Evolutionary conservation across 2,113 vertebrate genomes (phyloP).

Genomic region (Rhea pennata): DNA sequence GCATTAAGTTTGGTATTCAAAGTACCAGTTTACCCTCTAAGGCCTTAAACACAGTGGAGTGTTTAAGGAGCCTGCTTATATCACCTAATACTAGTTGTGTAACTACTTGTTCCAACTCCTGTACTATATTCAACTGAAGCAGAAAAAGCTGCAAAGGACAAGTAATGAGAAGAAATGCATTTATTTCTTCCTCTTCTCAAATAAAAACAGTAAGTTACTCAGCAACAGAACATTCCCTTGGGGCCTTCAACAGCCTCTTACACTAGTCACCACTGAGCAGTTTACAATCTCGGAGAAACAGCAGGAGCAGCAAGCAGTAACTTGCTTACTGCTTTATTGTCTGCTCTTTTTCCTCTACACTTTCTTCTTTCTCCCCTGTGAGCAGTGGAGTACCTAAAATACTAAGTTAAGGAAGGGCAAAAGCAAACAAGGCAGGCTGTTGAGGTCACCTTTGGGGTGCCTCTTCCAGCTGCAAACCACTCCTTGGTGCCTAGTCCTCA

Average conservation of each 20-base stretch:
- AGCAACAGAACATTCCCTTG: too few species aligned
- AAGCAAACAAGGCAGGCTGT: background rate
- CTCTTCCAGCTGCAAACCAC: fast-evolving
- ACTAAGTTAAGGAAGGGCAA: background rate
- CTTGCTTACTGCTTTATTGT: background rate
- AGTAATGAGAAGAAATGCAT: background rate
- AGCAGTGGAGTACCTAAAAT: background rate
- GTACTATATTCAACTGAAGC: background rate
- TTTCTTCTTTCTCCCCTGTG: background rate
- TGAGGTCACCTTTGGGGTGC: fast-evolving
- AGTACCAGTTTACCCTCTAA: background rate
- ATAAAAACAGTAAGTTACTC: background rate
- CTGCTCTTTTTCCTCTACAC: background rate
- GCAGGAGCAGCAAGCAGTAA: background rate
- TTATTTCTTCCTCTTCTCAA: background rate
- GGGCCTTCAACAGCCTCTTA: fast-evolving
- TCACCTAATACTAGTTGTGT: background rate
- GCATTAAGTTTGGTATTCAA: background rate
- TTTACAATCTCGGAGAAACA: background rate
- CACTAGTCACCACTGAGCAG: background rate
- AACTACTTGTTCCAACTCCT: background rate
- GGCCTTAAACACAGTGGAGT: background rate
- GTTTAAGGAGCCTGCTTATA: background rate
- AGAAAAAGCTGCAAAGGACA: background rate
- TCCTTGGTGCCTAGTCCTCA: background rate